Evolutionary conservation across 2,797 vertebrate species (phyloP).

Genomic region (Anabacerthia variegaticeps): DNA sequence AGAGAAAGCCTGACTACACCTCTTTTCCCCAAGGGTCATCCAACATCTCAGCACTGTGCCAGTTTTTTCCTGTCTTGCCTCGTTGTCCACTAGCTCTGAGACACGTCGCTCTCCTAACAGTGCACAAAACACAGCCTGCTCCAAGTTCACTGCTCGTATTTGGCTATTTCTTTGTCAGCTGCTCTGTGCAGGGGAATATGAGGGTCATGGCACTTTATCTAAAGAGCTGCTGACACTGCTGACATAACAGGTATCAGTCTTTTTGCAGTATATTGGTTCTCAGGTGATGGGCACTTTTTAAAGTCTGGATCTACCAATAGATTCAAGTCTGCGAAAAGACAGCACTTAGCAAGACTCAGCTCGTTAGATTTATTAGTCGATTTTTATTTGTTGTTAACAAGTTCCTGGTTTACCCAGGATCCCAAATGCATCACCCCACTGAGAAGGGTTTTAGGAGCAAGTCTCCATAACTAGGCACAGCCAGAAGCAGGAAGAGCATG

Average conservation of each 20-base stretch:
- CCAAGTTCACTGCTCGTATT: fast-evolving
- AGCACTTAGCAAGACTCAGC: not conserved
- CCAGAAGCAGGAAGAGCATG: not conserved
- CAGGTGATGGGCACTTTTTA: not conserved
- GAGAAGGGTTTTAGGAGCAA: not conserved
- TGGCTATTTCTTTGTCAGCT: not conserved
- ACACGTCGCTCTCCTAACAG: not conserved
- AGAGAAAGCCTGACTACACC: not conserved
- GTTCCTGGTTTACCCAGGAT: not conserved
- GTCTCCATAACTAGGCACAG: not conserved
- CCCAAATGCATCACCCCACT: not conserved
- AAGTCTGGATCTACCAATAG: not conserved
- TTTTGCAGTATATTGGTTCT: not conserved
- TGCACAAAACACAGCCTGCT: not conserved
- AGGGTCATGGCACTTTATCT: fast-evolving
- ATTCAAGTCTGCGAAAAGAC: not conserved
- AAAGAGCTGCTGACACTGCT: not conserved
- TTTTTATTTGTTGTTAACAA: not conserved
- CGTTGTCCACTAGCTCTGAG: not conserved
- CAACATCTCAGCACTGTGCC: not conserved
- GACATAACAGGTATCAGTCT: not conserved
- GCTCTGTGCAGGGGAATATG: not conserved
- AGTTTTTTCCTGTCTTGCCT: too few species aligned
- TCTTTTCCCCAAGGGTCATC: not conserved
- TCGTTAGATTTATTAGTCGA: not conserved